phyloP scores from a whole-genome alignment of 2,888 invertebrate genomes.

The Myopa tessellatipennis region DNA sequence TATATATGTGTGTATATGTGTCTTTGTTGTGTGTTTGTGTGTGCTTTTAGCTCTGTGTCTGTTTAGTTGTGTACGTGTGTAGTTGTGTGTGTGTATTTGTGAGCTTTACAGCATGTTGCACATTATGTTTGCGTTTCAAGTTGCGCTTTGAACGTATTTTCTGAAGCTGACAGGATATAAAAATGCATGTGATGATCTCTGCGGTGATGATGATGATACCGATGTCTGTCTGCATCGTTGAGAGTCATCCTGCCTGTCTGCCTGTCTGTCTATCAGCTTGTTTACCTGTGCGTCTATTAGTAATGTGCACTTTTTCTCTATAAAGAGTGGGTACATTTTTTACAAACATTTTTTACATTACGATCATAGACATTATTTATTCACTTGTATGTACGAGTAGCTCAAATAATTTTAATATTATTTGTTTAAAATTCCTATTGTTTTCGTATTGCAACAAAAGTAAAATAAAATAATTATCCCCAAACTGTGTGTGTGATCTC shows the following conservation, averaged over 20 bases:
- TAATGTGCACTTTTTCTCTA: no score
- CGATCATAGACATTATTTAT: no score
- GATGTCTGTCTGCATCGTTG: neutral
- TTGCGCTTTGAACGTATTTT: neutral
- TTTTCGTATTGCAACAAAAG: no score
- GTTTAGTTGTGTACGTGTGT: neutral
- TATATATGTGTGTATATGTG: neutral
- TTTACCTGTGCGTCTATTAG: neutral
- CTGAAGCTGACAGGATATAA: neutral
- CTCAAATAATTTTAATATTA: no score
- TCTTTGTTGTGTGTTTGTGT: neutral
- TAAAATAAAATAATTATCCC: no score
- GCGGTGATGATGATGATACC: neutral
- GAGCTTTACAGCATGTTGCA: slow-evolving; percentile 15
- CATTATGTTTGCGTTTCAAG: neutral
- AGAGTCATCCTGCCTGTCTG: neutral
- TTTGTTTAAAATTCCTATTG: no score
- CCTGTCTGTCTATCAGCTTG: neutral
- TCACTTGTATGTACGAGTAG: no score
- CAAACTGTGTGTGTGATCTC: no score
- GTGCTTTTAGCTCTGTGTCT: neutral
- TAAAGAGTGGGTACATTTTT: neutral
- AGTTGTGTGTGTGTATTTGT: neutral
- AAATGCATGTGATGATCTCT: neutral
- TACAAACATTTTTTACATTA: neutral